These are phyloP conservation scores for Sturnira hondurensis DNA, from an alignment of 2,113 vertebrate genomes.

Conservation along the genomic window DNA sequence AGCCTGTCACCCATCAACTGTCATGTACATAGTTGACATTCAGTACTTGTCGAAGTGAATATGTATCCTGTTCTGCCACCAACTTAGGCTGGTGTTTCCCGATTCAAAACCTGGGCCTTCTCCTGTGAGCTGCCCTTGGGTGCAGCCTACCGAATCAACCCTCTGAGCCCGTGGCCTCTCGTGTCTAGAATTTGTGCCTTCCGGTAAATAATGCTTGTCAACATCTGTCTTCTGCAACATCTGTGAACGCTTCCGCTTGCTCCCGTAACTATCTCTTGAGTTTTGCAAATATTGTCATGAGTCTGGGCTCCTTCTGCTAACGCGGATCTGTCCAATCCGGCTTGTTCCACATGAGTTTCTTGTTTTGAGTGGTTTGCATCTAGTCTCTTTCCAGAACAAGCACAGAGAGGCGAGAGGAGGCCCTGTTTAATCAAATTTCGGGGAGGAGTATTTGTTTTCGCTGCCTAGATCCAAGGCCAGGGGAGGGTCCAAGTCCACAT, in stretches of 20 bases:
- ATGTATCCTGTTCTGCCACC: not conserved
- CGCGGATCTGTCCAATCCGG: not conserved
- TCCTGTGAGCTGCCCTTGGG: accelerated
- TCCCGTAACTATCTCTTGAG: not conserved
- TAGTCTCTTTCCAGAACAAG: not conserved
- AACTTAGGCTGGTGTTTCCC: not conserved
- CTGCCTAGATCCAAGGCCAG: not conserved
- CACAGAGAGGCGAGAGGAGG: not conserved
- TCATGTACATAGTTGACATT: not conserved
- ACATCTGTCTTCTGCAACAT: not conserved
- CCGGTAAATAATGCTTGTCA: not conserved
- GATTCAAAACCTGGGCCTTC: not conserved
- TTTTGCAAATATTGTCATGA: not conserved
- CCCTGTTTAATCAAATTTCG: not conserved
- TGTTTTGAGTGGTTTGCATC: not conserved
- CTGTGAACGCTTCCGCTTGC: not conserved
- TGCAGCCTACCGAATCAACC: no score
- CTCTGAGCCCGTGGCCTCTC: not conserved
- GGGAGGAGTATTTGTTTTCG: not conserved
- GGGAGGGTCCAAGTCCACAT: no score
- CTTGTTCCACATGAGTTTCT: not conserved
- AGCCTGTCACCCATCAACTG: not conserved
- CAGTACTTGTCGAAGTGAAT: not conserved
- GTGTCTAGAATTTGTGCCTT: not conserved
- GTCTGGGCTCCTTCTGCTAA: not conserved